Conservation (phyloP, 2,113 vertebrate species). For the Paralichthys olivaceus region DNA sequence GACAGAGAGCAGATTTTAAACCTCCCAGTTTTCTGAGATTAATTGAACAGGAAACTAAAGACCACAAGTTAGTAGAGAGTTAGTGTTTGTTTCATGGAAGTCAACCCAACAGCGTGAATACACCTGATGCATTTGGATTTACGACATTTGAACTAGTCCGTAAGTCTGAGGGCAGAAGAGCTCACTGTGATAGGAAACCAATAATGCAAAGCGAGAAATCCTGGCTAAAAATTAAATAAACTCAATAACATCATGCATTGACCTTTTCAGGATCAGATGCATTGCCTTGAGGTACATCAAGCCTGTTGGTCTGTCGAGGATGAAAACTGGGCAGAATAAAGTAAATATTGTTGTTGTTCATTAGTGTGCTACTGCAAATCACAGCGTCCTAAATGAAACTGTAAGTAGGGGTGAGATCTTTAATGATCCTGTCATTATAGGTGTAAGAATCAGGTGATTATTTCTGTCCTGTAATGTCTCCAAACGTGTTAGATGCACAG, state of each 20-base stretch:
- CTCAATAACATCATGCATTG: conserved; percentile 37
- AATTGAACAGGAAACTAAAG: not conserved
- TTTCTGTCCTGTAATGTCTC: not conserved
- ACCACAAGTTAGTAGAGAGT: too few relatives aligned
- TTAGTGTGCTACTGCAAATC: not conserved
- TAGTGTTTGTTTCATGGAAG: not conserved
- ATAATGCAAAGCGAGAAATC: conserved; percentile 18
- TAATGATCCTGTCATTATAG: not conserved
- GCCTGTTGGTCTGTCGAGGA: conserved; percentile 20
- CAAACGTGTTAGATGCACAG: conserved; percentile 7
- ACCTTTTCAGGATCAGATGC: conserved; percentile 46
- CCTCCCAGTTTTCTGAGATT: not conserved
- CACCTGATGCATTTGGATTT: not conserved
- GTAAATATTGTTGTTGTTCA: not conserved
- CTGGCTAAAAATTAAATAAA: conserved; percentile 12
- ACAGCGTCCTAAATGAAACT: not conserved
- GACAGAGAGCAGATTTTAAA: not conserved
- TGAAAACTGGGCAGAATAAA: conserved; percentile 6
- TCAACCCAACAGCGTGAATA: not conserved
- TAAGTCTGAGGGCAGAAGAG: not conserved
- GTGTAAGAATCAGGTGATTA: not conserved
- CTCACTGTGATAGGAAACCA: not conserved
- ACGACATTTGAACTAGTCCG: not conserved
- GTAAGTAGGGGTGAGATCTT: not conserved
- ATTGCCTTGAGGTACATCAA: conserved; percentile 51